phyloP scores from a whole-genome alignment of 2,797 vertebrate genomes.

The Orientallactaga sibirica region DNA sequence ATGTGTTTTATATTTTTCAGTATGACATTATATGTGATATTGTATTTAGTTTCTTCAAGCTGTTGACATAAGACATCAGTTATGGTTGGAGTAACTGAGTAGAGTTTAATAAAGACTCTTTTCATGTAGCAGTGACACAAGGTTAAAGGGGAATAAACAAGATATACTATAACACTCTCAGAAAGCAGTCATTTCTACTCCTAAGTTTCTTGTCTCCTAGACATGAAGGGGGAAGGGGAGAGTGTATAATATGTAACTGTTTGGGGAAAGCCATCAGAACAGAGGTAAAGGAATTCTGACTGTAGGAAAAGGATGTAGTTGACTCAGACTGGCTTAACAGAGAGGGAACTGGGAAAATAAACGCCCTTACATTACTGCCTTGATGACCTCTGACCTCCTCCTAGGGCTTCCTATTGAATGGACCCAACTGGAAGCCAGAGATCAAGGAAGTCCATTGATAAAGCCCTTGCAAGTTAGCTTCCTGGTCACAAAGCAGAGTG shows the following conservation, averaged over 20 bases:
- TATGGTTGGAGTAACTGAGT: not conserved
- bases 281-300: not conserved
- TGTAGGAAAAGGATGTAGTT: constrained; percentile 6
- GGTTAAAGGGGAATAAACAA: constrained; percentile 9
- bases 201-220: not conserved
- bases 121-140: not conserved
- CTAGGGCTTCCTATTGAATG: not conserved
- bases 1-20: constrained; percentile 12
- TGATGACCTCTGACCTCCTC: not conserved
- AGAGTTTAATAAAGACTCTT: not conserved
- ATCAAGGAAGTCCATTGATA: constrained; percentile 33
- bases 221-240: not conserved
- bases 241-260: not conserved
- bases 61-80: not conserved
- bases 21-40: not conserved
- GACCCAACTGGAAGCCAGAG: constrained; percentile 12
- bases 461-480: not conserved
- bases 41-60: constrained; percentile 9
- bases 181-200: not conserved
- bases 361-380: not conserved
- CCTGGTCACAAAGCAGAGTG: not conserved
- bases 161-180: not conserved
- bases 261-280: not conserved
- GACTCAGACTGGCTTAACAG: not conserved
- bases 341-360: not conserved